A percentile compares a stretch with the other conserved stretches of the same genome.
phyloP scores from a whole-genome alignment of 2,888 invertebrate species.

The Nemotelus nigrinus region DNA sequence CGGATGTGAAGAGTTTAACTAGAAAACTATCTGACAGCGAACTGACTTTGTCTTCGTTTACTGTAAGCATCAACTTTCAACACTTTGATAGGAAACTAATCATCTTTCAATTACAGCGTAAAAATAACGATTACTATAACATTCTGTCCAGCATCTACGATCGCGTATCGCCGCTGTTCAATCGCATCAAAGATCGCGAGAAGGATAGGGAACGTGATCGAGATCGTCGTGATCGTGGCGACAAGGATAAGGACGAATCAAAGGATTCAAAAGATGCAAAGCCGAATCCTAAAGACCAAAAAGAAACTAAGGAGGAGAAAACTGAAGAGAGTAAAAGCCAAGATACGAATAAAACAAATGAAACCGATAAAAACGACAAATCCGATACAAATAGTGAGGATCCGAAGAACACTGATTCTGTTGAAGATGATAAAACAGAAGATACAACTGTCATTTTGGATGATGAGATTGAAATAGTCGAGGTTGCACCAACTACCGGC shows the following conservation, averaged over 20 bases:
- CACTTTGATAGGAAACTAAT: neutral
- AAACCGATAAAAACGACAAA: slow-evolving; percentile 10
- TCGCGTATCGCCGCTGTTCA: slow-evolving; percentile 57
- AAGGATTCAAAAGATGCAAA: slow-evolving; percentile 41
- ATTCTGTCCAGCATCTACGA: slow-evolving; percentile 57
- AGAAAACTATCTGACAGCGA: slow-evolving; percentile 70
- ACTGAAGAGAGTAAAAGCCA: slow-evolving; percentile 18
- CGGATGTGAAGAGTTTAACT: slow-evolving; percentile 71
- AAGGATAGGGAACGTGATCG: slow-evolving; percentile 42
- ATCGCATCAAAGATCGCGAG: slow-evolving; percentile 52
- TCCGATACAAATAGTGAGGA: neutral
- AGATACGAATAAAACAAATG: slow-evolving; percentile 32
- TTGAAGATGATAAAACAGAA: no score
- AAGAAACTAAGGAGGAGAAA: slow-evolving; percentile 40
- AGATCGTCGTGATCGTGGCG: slow-evolving; percentile 42
- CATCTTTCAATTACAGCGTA: slow-evolving; percentile 54
- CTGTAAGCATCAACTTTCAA: slow-evolving; percentile 64
- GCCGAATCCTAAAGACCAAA: slow-evolving; percentile 6
- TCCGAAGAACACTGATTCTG: neutral
- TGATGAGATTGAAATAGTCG: no score
- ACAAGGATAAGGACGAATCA: slow-evolving; percentile 51
- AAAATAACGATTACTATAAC: slow-evolving; percentile 57
- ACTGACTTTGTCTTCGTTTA: slow-evolving; percentile 68
- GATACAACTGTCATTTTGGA: no score
- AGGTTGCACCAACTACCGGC: no score